These are phyloP conservation scores for Phacellophora camtschatica DNA, from an alignment of 30 jellyfish, hydroid and myxozoan species.

Conservation along the genomic window DNA sequence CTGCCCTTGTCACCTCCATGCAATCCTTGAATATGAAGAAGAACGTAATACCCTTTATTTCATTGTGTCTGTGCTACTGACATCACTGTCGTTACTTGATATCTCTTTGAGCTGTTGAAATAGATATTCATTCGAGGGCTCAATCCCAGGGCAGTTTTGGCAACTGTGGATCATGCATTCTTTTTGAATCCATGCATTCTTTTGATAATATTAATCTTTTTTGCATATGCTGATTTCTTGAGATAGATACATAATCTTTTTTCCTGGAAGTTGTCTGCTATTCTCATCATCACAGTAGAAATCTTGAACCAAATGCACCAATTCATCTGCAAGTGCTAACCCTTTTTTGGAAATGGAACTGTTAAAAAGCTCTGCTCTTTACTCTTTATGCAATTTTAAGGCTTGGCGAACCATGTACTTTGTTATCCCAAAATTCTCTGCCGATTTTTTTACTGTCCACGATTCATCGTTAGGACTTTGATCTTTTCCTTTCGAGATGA, in stretches of 20 bases:
- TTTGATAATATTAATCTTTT: background rate
- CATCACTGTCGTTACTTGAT: no score
- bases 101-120: no score
- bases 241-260: background rate
- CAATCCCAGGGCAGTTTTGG: no score
- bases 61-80: no score
- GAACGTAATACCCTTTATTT: no score
- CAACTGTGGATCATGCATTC: no score
- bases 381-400: slow-evolving; percentile 8
- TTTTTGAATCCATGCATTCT: no score
- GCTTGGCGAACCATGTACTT: slow-evolving; percentile 34
- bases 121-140: no score
- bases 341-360: slow-evolving; percentile 25
- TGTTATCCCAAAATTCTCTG: slow-evolving; percentile 7
- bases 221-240: background rate
- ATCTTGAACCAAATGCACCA: background rate
- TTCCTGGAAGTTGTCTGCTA: slow-evolving; percentile 26
- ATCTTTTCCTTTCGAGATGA: slow-evolving; percentile 27
- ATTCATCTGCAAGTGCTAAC: background rate
- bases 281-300: slow-evolving; percentile 19
- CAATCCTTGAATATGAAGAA: no score
- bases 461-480: slow-evolving; percentile 26
- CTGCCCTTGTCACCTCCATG: no score
- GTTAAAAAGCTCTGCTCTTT: slow-evolving; percentile 17
- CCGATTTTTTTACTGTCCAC: slow-evolving; percentile 34